Base-by-base conservation (phyloP, 2,888 invertebrate genomes). In the Helleia helle region DNA sequence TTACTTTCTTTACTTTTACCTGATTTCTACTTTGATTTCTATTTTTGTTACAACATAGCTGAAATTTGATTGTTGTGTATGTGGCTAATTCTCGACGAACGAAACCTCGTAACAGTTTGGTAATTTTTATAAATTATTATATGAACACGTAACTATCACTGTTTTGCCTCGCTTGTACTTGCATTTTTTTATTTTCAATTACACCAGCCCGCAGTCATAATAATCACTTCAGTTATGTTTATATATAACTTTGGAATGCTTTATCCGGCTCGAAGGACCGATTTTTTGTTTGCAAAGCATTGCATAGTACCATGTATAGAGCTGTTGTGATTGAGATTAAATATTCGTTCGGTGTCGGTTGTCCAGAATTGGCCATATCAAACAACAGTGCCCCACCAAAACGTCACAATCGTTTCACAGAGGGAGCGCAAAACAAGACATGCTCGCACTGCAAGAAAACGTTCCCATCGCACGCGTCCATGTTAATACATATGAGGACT, bases 381-480 rank as follows among this genome's bases (percentile, higher is more conserved):
- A 92, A 91, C 77, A 90, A 89, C 71, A 89, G 89, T 66, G 87
- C 87, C 62, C 88, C 89, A 64, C 89, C 89, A 63, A 88, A 87
- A 74, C 79, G 85, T 77, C 86, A 85, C 77, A 86, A 86, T 77
- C 81, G 84, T 81, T 83, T 84, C 80, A 81, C 86, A 73, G 77
- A 83, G 69, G 86, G 86, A 65, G 76, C 71, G 61, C 80, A 86
- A 62, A 86, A 81, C 68, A 89, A 89, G 75, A 81, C 77, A 49
- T 92, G 93, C 72, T 71, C 87, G 56, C 86, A 89, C 46, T 92
- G 92, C 79, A 88, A 88, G 65, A 92, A 92, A 75, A 86, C 86
- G 51, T 92, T 92, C 76, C 91, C 92, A 43, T 92, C 92, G 40
- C 91, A 92, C 67, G 92, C 92, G 40, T 91, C 91, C 42, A 91